phyloP scores from a whole-genome alignment of 2,113 vertebrate genomes.

The Trachemys scripta region DNA sequence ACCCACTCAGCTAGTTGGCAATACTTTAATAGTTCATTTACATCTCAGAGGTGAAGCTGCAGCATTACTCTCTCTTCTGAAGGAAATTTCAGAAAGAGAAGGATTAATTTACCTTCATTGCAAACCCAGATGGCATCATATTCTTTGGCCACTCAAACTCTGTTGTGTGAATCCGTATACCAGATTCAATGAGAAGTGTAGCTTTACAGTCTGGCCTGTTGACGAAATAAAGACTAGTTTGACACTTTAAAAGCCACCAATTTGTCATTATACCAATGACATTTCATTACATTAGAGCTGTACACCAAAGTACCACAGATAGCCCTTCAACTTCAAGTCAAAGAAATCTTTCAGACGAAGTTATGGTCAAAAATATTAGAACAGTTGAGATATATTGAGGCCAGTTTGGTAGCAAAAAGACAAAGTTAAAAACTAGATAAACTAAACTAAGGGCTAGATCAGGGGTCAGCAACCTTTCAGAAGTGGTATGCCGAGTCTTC shows the following conservation, averaged over 20 bases:
- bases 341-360: neutral
- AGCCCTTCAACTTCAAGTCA: accelerated
- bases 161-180: conserved; percentile 93
- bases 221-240: neutral
- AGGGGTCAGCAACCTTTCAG: too few relatives aligned
- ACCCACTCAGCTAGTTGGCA: neutral
- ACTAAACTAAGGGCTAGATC: too few relatives aligned
- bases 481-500: too few relatives aligned
- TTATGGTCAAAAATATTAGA: accelerated
- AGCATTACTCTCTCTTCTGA: accelerated
- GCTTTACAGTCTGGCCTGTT: conserved; percentile 94
- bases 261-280: neutral
- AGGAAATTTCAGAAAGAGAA: accelerated
- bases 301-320: neutral
- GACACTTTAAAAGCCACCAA: neutral
- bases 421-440: neutral
- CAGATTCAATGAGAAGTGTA: conserved; percentile 93
- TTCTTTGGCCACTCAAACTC: conserved; percentile 99
- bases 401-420: neutral
- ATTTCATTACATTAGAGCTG: neutral
- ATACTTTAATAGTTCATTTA: neutral
- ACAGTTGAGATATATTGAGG: accelerated
- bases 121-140: conserved; percentile 96
- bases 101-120: conserved; percentile 92
- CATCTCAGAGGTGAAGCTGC: accelerated